phyloP scores from a whole-genome alignment of 2,113 vertebrate species.

The Callospermophilus lateralis region DNA sequence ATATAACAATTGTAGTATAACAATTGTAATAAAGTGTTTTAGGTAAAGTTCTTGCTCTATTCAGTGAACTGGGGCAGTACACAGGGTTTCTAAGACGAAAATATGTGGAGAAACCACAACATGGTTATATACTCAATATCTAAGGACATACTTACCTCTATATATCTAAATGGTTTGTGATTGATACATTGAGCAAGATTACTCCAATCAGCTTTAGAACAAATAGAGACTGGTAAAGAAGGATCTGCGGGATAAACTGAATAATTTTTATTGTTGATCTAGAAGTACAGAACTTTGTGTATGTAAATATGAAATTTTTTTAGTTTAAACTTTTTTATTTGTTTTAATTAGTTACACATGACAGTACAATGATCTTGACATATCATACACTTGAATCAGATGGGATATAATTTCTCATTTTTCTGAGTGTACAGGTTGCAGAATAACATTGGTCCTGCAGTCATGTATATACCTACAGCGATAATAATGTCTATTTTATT shows the following conservation, averaged over 20 bases:
- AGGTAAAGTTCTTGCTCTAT: not conserved
- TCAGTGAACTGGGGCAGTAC: not conserved
- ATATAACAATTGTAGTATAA: not conserved
- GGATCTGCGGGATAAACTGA: not conserved
- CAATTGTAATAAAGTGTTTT: not conserved
- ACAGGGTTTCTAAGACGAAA: not conserved
- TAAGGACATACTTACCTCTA: not conserved
- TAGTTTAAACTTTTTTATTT: too few relatives aligned
- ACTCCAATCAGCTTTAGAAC: not conserved
- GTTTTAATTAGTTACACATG: too few relatives aligned
- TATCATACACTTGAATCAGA: too few relatives aligned
- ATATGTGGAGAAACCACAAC: not conserved
- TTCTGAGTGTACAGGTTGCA: too few relatives aligned
- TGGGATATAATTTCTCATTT: too few relatives aligned
- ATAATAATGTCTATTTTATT: too few relatives aligned
- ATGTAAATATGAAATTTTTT: conserved; percentile 13
- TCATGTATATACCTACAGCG: too few relatives aligned
- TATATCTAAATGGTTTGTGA: not conserved
- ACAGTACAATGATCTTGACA: too few relatives aligned
- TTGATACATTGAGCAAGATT: not conserved
- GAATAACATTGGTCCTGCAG: too few relatives aligned
- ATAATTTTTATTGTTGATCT: not conserved
- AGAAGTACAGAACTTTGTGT: not conserved
- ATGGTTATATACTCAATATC: not conserved
- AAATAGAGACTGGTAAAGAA: not conserved